phyloP scores from a whole-genome alignment of 2,797 vertebrate species.

The Lepilemur ruficaudatus region DNA sequence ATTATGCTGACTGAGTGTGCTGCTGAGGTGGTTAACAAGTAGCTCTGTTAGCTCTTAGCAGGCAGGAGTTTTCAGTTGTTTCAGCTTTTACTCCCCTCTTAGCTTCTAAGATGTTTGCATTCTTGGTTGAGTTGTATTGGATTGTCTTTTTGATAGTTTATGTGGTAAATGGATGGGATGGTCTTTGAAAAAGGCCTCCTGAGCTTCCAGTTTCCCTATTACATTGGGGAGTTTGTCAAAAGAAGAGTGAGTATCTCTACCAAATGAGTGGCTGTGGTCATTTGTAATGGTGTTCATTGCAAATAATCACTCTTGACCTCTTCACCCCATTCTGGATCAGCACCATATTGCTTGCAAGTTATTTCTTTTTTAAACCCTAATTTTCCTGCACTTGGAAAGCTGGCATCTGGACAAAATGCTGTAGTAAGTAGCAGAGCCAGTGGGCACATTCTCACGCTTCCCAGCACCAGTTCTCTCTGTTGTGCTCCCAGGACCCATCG shows the following conservation, averaged over 20 bases:
- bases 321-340: background rate
- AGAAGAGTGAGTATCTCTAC: background rate
- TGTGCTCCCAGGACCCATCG: background rate
- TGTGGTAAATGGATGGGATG: background rate
- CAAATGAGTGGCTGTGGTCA: background rate
- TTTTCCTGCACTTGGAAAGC: slow-evolving; percentile 22
- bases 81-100: background rate
- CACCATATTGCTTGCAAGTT: background rate
- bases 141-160: background rate
- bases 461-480: background rate
- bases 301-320: slow-evolving; percentile 32
- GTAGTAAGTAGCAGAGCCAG: background rate
- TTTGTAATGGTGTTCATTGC: background rate
- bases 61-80: background rate
- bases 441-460: background rate
- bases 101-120: slow-evolving; percentile 11
- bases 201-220: slow-evolving; percentile 4
- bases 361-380: background rate
- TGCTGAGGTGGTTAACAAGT: slow-evolving; percentile 39
- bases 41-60: background rate
- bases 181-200: background rate
- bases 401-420: background rate
- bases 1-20: slow-evolving; percentile 36
- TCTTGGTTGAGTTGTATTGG: slow-evolving; percentile 34
- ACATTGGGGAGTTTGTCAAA: background rate